These are phyloP conservation scores for Myiotriccus ornatus DNA, from an alignment of 2,797 vertebrate genomes.

Conservation along the genomic window DNA sequence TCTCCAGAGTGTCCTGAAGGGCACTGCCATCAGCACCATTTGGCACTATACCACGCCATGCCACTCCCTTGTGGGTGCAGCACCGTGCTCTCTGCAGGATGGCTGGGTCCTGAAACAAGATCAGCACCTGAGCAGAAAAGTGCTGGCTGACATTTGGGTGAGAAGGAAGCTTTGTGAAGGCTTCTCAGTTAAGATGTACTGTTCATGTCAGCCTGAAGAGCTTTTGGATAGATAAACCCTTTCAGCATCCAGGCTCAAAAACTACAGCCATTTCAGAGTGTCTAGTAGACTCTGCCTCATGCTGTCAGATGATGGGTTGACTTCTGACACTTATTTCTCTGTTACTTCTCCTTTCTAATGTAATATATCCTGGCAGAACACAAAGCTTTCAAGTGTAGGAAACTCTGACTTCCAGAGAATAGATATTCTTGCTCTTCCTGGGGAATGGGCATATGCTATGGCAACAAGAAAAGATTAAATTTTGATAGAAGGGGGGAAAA, in stretches of 20 bases:
- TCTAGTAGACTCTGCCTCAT: background rate
- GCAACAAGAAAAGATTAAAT: background rate
- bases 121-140: fast-evolving
- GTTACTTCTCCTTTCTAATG: background rate
- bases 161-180: background rate
- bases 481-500: background rate
- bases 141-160: background rate
- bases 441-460: fast-evolving
- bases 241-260: background rate
- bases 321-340: background rate
- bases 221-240: background rate
- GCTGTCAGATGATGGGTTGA: background rate
- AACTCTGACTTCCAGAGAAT: background rate
- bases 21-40: background rate
- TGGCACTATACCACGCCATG: fast-evolving
- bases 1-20: fast-evolving
- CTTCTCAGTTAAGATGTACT: background rate
- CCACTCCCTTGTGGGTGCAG: fast-evolving
- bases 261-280: background rate
- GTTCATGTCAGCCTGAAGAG: background rate
- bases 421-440: background rate
- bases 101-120: background rate
- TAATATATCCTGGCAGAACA: background rate
- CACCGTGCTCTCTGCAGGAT: fast-evolving
- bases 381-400: background rate